Percentiles rank a stretch among this genome's conserved stretches.
Evolutionary conservation across 2,888 invertebrate genomes (phyloP).

Genomic region (Cerceris rybyensis): DNA sequence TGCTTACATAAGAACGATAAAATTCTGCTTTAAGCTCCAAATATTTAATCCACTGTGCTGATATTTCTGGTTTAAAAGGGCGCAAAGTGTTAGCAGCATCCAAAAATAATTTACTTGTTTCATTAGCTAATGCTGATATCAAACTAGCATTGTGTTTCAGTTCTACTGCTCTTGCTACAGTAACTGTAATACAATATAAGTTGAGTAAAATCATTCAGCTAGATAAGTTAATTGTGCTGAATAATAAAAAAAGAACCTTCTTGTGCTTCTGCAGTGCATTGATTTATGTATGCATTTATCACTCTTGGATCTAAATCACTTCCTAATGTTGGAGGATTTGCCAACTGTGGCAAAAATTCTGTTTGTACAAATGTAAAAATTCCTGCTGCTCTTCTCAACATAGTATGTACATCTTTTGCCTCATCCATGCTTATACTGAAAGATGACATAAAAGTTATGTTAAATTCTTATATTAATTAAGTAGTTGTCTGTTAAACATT

Average conservation of each 20-base stretch:
- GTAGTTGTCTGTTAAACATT: constrained; percentile 1
- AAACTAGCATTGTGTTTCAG: constrained; percentile 85
- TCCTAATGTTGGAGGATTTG: constrained; percentile 79
- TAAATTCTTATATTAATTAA: constrained; percentile 11
- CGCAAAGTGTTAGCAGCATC: constrained; percentile 83
- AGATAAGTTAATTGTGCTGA: not conserved
- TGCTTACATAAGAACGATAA: constrained; percentile 85
- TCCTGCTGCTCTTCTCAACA: constrained; percentile 85
- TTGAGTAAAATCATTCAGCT: constrained; percentile 3
- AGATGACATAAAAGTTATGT: constrained; percentile 33
- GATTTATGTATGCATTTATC: constrained; percentile 84
- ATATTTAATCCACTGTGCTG: constrained; percentile 85
- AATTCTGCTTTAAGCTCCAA: constrained; percentile 84
- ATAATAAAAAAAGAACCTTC: constrained; percentile 80
- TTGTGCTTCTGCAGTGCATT: constrained; percentile 87
- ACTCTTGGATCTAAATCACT: constrained; percentile 84
- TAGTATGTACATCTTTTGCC: constrained; percentile 85
- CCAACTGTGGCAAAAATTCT: constrained; percentile 79
- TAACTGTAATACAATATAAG: constrained; percentile 77
- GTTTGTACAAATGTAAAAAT: constrained; percentile 84
- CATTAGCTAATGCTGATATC: constrained; percentile 85
- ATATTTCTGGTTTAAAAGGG: constrained; percentile 82
- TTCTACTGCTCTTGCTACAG: constrained; percentile 86
- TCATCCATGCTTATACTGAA: constrained; percentile 83
- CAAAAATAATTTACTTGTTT: constrained; percentile 85